Evolutionary conservation across 1,140 invertebrate species (phyloP).

Genomic region (Sinonovacula constricta): DNA sequence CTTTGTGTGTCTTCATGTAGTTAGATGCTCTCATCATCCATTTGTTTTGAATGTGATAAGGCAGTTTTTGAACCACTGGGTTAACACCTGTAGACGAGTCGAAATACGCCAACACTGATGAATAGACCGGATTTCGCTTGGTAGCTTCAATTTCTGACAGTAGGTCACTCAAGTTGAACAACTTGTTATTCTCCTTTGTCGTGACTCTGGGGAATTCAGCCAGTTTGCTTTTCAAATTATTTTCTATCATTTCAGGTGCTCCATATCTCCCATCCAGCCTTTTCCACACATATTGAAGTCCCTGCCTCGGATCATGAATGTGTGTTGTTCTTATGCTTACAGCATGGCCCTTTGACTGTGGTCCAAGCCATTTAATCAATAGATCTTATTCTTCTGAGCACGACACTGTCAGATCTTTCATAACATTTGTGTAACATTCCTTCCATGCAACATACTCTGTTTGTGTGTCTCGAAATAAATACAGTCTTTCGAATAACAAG

Average conservation of each 20-base stretch:
- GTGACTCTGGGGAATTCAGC: conserved; percentile 29
- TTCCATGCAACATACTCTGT: conserved; percentile 41
- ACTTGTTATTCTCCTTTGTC: conserved; percentile 14
- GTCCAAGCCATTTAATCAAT: conserved; percentile 44
- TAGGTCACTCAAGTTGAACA: conserved; percentile 50
- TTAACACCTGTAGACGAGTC: conserved; percentile 49
- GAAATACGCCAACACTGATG: conserved; percentile 38
- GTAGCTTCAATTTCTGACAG: conserved; percentile 44
- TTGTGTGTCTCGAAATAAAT: conserved; percentile 27
- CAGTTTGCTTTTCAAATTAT: conserved; percentile 23
- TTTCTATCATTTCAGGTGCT: conserved; percentile 35
- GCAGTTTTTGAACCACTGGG: conserved; percentile 50
- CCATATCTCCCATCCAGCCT: conserved; percentile 51
- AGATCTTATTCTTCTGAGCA: conserved; percentile 40
- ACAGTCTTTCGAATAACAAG: conserved; percentile 20
- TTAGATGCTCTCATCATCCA: conserved; percentile 43
- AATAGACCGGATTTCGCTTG: conserved; percentile 34
- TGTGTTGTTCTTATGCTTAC: conserved; percentile 16
- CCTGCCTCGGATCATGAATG: conserved; percentile 20
- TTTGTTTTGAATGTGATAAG: conserved; percentile 46
- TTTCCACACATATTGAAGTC: conserved; percentile 40
- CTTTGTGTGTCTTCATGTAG: conserved; percentile 43
- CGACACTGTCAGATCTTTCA: conserved; percentile 7
- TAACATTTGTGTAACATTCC: conserved; percentile 22
- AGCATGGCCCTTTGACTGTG: conserved; percentile 9